Conservation (phyloP, 2,888 invertebrate genomes). For the Melinaea marsaeus region DNA sequence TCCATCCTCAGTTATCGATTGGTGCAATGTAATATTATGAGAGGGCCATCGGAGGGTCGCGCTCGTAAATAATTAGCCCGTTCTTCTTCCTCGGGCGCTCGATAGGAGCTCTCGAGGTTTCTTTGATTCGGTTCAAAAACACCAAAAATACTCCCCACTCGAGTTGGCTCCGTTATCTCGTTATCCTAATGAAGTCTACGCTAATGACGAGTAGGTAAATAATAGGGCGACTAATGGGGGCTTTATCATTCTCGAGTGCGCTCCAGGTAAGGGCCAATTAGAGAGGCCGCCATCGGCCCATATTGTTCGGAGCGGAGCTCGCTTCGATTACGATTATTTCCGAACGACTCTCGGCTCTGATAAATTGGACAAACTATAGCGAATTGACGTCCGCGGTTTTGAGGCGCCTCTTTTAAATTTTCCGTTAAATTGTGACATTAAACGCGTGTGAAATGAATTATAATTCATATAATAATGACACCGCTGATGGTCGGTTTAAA, state of each 20-base stretch:
- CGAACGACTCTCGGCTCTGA: conserved; percentile 71
- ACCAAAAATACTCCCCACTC: conserved; percentile 65
- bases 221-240: conserved; percentile 78
- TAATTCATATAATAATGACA: conserved; percentile 28
- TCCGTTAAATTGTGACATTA: conserved; percentile 59
- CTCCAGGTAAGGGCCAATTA: conserved; percentile 79
- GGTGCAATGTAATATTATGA: no score
- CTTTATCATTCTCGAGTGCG: conserved; percentile 78
- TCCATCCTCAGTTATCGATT: conserved; percentile 43
- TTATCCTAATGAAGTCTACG: conserved; percentile 79
- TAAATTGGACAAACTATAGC: conserved; percentile 77
- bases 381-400: conserved; percentile 69
- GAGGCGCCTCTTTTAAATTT: conserved; percentile 61
- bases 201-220: conserved; percentile 79
- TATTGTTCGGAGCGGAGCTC: conserved; percentile 74
- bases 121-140: conserved; percentile 62
- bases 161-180: conserved; percentile 74
- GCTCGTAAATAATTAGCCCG: conserved; percentile 60
- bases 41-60: conserved; percentile 34
- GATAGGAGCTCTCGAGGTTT: conserved; percentile 46
- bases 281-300: conserved; percentile 75
- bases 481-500: conserved; percentile 14
- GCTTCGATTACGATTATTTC: conserved; percentile 76
- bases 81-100: conserved; percentile 43
- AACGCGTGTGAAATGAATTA: conserved; percentile 35